These are phyloP conservation scores for Lasioglossum baleicum DNA, from an alignment of 1,140 invertebrate species.

Conservation along the genomic window DNA sequence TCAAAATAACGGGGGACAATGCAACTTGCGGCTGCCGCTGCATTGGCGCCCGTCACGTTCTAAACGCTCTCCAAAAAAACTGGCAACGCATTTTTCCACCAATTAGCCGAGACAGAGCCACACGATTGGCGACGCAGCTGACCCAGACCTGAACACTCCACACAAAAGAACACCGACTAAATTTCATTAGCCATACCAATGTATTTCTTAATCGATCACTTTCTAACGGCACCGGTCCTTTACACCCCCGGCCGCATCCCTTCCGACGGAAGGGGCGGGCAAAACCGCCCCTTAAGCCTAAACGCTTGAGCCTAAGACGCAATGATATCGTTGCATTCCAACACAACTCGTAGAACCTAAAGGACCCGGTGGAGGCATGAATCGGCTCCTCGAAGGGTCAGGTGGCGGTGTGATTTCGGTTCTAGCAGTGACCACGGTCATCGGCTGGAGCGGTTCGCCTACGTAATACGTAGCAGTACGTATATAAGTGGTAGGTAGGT, in stretches of 20 bases:
- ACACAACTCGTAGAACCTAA: background rate
- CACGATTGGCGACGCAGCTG: too few relatives aligned
- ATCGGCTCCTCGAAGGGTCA: background rate
- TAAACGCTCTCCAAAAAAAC: background rate
- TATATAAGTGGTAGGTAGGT: conserved; percentile 70
- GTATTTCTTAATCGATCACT: too few relatives aligned
- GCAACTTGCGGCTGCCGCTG: background rate
- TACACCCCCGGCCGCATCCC: too few relatives aligned
- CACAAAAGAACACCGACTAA: too few relatives aligned
- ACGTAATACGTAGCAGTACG: conserved; percentile 72
- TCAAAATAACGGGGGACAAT: conserved; percentile 22
- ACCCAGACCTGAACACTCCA: too few relatives aligned
- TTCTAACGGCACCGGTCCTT: too few relatives aligned
- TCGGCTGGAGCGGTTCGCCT: conserved; percentile 63
- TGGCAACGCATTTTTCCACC: background rate
- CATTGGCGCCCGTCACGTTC: background rate
- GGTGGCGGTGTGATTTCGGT: conserved; percentile 37
- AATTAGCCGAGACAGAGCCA: too few relatives aligned
- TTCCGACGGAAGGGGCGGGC: too few relatives aligned
- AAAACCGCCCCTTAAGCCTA: too few relatives aligned
- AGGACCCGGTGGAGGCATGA: background rate
- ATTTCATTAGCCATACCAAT: too few relatives aligned
- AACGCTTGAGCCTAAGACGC: too few relatives aligned
- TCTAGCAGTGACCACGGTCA: conserved; percentile 58
- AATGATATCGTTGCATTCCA: too few relatives aligned